A percentile compares a stretch with the other conserved stretches of the same genome.
Conservation (phyloP, 2,888 invertebrate species). For the Portevinia maculata region DNA sequence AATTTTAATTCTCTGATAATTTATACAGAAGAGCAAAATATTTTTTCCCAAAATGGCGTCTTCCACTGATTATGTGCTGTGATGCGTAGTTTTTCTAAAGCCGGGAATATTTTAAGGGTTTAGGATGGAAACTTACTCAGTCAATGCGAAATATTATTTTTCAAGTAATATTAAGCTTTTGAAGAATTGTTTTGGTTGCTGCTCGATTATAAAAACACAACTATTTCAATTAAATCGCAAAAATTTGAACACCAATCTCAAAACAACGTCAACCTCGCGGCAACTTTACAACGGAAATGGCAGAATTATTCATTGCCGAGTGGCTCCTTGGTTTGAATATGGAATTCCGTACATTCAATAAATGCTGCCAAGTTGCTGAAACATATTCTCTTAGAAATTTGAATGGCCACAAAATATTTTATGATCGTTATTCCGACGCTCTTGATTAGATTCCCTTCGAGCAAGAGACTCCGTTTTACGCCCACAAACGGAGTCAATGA, state of each 20-base stretch:
- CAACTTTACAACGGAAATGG: conserved; percentile 72
- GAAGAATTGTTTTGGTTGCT: conserved; percentile 21
- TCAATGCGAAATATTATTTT: conserved; percentile 55
- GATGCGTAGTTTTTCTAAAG: conserved; percentile 30
- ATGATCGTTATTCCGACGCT: no score
- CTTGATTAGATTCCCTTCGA: no score
- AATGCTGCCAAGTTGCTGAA: conserved; percentile 40
- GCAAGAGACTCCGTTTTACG: no score
- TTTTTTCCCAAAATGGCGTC: conserved; percentile 68
- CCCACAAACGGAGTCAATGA: no score
- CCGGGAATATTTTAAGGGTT: conserved; percentile 11
- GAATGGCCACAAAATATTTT: no score
- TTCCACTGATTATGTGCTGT: conserved; percentile 14
- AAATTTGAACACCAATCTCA: conserved; percentile 15
- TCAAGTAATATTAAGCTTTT: conserved; percentile 21
- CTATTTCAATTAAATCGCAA: conserved; percentile 34
- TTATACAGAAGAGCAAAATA: not conserved
- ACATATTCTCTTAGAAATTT: no score
- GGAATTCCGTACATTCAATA: conserved; percentile 29
- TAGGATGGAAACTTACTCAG: conserved; percentile 43
- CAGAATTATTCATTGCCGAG: conserved; percentile 12
- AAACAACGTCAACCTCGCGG: conserved; percentile 72
- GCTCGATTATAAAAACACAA: conserved; percentile 35
- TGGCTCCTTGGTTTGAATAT: not conserved
- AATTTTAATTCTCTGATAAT: conserved; percentile 11